phyloP scores from a whole-genome alignment of 2,888 invertebrate species.

The Drosophila atripex region DNA sequence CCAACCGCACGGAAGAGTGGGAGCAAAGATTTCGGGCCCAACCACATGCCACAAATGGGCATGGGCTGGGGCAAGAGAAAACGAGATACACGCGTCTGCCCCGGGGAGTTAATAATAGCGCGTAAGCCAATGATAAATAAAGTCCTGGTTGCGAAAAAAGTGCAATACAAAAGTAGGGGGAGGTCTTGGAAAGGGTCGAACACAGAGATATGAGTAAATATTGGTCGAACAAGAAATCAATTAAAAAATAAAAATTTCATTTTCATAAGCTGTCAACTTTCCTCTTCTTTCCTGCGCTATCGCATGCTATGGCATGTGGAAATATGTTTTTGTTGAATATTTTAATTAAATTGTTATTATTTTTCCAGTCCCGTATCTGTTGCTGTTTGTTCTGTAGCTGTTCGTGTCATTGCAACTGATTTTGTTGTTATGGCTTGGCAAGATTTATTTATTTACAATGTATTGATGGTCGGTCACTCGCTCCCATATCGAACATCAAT shows the following conservation, averaged over 20 bases:
- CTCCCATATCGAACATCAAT: conserved; percentile 47
- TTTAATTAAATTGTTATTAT: conserved; percentile 77
- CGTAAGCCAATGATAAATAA: conserved; percentile 63
- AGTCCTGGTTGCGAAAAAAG: conserved; percentile 35
- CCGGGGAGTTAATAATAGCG: conserved; percentile 52
- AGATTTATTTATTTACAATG: conserved; percentile 75
- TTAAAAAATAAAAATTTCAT: conserved; percentile 73
- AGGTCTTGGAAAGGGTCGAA: background rate
- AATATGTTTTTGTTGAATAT: conserved; percentile 71
- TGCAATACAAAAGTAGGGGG: conserved; percentile 32
- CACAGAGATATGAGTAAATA: conserved; percentile 60
- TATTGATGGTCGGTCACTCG: conserved; percentile 64
- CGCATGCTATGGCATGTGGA: conserved; percentile 29
- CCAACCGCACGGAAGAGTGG: conserved; percentile 5
- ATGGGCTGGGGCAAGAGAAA: background rate
- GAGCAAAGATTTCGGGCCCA: background rate
- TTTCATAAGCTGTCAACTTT: conserved; percentile 71
- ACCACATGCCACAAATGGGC: background rate
- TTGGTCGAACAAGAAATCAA: conserved; percentile 73
- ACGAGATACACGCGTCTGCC: conserved; percentile 20
- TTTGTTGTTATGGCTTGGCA: conserved; percentile 75
- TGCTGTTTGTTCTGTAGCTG: conserved; percentile 30
- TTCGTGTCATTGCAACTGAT: conserved; percentile 73
- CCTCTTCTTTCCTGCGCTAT: conserved; percentile 14
- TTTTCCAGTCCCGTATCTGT: conserved; percentile 52